Base-by-base conservation (phyloP, 2,797 vertebrate genomes). In the Pseudocheirus occidentalis region DNA sequence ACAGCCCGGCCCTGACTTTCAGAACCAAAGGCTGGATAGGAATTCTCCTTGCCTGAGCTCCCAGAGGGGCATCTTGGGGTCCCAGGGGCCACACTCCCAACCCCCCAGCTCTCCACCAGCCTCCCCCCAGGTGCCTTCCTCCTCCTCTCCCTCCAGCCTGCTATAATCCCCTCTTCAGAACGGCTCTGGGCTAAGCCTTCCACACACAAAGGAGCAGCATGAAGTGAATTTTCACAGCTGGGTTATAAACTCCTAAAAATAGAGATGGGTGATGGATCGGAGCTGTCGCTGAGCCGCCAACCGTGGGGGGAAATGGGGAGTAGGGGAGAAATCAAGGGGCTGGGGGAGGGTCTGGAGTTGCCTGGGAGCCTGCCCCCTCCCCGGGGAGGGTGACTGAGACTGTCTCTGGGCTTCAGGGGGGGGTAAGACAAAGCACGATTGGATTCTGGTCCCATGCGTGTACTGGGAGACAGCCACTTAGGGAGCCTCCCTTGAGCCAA, bases 241-340 rank as follows among this genome's bases (percentile, higher is more conserved):
- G 97, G 94, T 95, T 96, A 93, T 94, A 97, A 95, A 95, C 94
- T 97, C 96, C 97, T 97, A 97, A 97, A 98, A 98, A 98, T 96
- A 98, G 97, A 96, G 95, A 91, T 14, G 73, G 92, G 96, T 96
- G 96, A 98, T 92, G 96, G 97, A 96, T 97, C 54, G 91, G 93
- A 92, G 94, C 97, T 95, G 95, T 95, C 29, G 14, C 89, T 57
- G 54, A 93, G 93, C 93, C 94, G 95, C 90, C 57, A 89, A 95
- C 95, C 34, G 0, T 46, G 40, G 58, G 87, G 94, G 55, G 92
- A 0, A 28, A 4, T 27, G 54, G 90, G 53, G 58, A 92, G 62
- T 4, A 52, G 58, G 81, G 92, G 28, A 57, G 54, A 73, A 58
- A 54, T 6, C 29, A 31, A 90, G 3, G 50, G 56, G 52, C 12